Evolutionary conservation across 1,140 invertebrate genomes (phyloP).

Genomic region (Centruroides vittatus): DNA sequence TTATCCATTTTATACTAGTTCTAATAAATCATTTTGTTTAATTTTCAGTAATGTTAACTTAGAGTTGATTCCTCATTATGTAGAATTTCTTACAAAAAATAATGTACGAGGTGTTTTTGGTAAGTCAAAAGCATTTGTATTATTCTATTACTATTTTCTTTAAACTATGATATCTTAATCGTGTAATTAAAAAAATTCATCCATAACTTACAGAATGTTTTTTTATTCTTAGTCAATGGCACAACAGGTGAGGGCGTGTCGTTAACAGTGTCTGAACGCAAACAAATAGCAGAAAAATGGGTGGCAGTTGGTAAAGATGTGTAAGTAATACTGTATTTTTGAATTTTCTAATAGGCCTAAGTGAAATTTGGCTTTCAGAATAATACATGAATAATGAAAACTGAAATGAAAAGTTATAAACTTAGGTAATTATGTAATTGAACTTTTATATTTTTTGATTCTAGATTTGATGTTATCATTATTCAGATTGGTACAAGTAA

Average conservation of each 20-base stretch:
- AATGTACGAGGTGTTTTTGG: conserved; percentile 47
- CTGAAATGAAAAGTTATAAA: too few relatives aligned
- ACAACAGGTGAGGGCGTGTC: conserved; percentile 61
- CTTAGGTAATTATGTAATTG: too few relatives aligned
- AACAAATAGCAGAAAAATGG: conserved; percentile 51
- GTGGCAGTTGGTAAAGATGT: conserved; percentile 29
- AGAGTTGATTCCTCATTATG: conserved; percentile 42
- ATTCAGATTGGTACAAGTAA: conserved; percentile 60
- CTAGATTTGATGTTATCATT: conserved; percentile 37
- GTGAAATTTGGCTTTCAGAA: too few relatives aligned
- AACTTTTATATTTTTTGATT: neutral
- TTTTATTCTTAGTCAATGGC: conserved; percentile 45
- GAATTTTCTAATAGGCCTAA: too few relatives aligned
- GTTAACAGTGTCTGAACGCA: conserved; percentile 50
- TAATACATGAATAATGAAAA: too few relatives aligned
- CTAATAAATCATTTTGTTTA: conserved; percentile 13
- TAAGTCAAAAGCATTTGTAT: conserved; percentile 24
- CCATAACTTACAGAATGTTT: neutral
- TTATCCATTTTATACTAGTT: too few relatives aligned
- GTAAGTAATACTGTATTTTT: conserved; percentile 13
- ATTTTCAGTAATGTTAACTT: conserved; percentile 36
- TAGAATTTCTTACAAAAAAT: conserved; percentile 39
- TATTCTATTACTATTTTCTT: neutral
- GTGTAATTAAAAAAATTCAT: neutral
- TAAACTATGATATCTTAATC: neutral